These are phyloP conservation scores for Nomada hirtipes DNA, from an alignment of 2,888 invertebrate species.

Conservation along the genomic window DNA sequence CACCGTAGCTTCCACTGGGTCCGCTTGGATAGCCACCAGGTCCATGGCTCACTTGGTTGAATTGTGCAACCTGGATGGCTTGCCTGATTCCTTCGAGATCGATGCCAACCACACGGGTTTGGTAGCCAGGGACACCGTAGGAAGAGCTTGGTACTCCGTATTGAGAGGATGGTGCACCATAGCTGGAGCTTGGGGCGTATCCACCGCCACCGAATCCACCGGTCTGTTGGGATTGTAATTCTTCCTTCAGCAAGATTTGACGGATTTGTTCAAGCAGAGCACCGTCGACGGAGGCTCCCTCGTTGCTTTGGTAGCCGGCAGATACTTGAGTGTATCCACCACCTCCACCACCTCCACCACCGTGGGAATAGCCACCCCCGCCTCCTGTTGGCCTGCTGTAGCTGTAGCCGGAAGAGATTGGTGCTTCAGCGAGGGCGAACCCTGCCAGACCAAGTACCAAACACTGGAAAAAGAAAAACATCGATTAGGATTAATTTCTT, in stretches of 20 bases:
- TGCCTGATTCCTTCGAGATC: slow-evolving; percentile 94
- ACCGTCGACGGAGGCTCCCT: slow-evolving; percentile 93
- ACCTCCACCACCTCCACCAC: slow-evolving; percentile 84
- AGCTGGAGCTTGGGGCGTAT: slow-evolving; percentile 81
- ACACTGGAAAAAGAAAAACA: slow-evolving; percentile 87
- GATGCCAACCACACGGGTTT: slow-evolving; percentile 91
- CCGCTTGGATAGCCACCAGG: slow-evolving; percentile 83
- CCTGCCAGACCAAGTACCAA: slow-evolving; percentile 93
- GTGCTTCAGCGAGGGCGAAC: slow-evolving; percentile 90
- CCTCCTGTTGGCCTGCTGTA: slow-evolving; percentile 87
- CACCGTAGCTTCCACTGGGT: slow-evolving; percentile 84
- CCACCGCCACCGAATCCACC: slow-evolving; percentile 85
- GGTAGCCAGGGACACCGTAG: slow-evolving; percentile 87
- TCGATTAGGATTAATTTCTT: background rate
- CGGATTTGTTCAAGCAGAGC: slow-evolving; percentile 93
- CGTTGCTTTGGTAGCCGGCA: slow-evolving; percentile 92
- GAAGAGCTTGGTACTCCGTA: slow-evolving; percentile 87
- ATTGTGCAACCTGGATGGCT: slow-evolving; percentile 95
- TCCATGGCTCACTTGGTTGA: slow-evolving; percentile 88
- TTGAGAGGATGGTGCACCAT: slow-evolving; percentile 85
- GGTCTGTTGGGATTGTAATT: slow-evolving; percentile 87
- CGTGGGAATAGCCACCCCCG: slow-evolving; percentile 80
- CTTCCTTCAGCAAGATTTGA: slow-evolving; percentile 93
- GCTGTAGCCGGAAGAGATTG: slow-evolving; percentile 83
- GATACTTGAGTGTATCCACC: slow-evolving; percentile 92